These are phyloP conservation scores for Hoplodrina blanda DNA, from an alignment of 2,888 invertebrate genomes.

Conservation along the genomic window DNA sequence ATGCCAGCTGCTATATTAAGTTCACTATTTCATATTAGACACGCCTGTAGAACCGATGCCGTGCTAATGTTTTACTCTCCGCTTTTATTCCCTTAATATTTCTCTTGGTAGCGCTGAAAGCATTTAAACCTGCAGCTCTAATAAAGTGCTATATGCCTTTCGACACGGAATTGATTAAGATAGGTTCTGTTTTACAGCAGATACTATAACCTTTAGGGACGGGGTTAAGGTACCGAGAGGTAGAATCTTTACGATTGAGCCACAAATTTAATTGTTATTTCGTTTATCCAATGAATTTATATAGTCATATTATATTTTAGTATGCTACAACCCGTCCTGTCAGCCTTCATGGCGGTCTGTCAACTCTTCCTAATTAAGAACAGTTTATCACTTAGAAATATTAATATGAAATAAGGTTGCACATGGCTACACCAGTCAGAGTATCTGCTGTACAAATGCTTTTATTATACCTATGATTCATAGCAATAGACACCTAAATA, in stretches of 20 bases:
- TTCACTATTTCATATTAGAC: conserved; percentile 70
- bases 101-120: conserved; percentile 63
- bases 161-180: conserved; percentile 46
- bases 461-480: conserved; percentile 5
- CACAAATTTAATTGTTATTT: too few species aligned
- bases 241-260: too few species aligned
- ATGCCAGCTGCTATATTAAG: conserved; percentile 62
- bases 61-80: conserved; percentile 70
- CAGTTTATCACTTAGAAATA: too few species aligned
- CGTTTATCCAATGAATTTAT: too few species aligned
- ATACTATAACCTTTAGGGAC: not conserved
- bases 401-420: too few species aligned
- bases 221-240: too few species aligned
- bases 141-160: conserved; percentile 48
- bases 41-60: conserved; percentile 69
- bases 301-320: too few species aligned
- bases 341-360: too few species aligned
- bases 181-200: conserved; percentile 8
- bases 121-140: conserved; percentile 28
- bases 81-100: conserved; percentile 73
- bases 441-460: too few species aligned
- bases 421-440: too few species aligned
- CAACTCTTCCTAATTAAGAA: too few species aligned
- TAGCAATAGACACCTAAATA: not conserved
- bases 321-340: too few species aligned